Base-by-base conservation (phyloP, 2,888 invertebrate genomes). In the Chrysomela aeneicollis region DNA sequence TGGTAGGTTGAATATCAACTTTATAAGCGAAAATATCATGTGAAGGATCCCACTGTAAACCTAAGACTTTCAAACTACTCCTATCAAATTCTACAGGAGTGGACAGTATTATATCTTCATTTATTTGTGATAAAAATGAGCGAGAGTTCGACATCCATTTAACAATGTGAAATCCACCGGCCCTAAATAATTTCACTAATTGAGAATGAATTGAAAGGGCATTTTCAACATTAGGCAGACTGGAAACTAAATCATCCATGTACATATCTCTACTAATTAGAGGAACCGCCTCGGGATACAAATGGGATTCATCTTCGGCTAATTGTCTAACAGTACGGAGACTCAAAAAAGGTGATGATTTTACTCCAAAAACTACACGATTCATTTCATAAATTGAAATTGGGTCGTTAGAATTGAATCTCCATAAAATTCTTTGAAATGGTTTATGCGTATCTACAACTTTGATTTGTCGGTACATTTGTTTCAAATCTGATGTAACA, bases 391-490 rank as follows among this genome's bases (percentile, higher is more conserved):
- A 26, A 30, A 52, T 12, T n/a, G 26, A 52, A 52, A 52, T 52
- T 6, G 22, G 51, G 21, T 52, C 30, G 8, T 26, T 22, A 9
- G 21, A 18, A 19, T 50, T 19, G 22, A 35, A 63, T 50, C 22
- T 52, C 26, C 17, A 61, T 15, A 18, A 62, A 15, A 52, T 52
- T 26, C 21, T 52, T 52, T 26, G 51, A 26, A 26, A 50, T 19
- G 12, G 50, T 50, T 21, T 19, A 50, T 50, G 50, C 19, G 19
- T 21, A 3, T 21, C 50, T 19, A 50, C 18, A 50, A 21, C 18
- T n/a, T n/a, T n/a, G n/a, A n/a, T 50, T 50, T 50, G 50, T 19
- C 50, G 17, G 12, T 21, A 21, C 18, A 50, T 50, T 21, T 50
- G 26, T 26, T 26, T 26, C 26, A 26, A 50, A 50, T 50, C 50